Evolutionary conservation across 2,113 vertebrate genomes (phyloP).

Genomic region (Scomber japonicus): DNA sequence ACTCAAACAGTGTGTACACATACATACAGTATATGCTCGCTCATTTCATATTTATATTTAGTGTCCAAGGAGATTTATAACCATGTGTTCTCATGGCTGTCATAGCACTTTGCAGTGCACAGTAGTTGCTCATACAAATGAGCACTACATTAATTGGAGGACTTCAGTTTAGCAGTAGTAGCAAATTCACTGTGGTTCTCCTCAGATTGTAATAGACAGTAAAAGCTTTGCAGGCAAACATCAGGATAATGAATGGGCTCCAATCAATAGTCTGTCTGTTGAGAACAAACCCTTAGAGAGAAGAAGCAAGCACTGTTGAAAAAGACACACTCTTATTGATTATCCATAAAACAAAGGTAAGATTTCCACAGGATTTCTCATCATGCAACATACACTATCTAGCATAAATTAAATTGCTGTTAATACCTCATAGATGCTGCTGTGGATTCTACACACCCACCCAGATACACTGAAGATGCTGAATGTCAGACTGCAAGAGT

Average conservation of each 20-base stretch:
- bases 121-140: neutral
- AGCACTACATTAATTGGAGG: neutral
- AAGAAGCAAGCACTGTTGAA: neutral
- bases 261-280: constrained; percentile 37
- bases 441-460: neutral
- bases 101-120: neutral
- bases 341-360: neutral
- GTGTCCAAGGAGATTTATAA: neutral
- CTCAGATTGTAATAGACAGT: constrained; percentile 23
- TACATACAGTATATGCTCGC: too few species aligned
- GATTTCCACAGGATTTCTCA: neutral
- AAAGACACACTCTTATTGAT: constrained; percentile 20
- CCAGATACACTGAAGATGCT: neutral
- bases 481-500: neutral
- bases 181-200: neutral
- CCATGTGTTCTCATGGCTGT: neutral
- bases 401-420: neutral
- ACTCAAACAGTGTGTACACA: neutral
- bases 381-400: neutral
- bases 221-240: constrained; percentile 24
- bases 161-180: constrained; percentile 7
- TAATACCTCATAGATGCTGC: neutral
- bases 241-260: constrained; percentile 28
- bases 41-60: too few species aligned
- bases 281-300: constrained; percentile 18